Base-by-base conservation (phyloP, 2,888 invertebrate species). In the Rotaria magnacalcarata region DNA sequence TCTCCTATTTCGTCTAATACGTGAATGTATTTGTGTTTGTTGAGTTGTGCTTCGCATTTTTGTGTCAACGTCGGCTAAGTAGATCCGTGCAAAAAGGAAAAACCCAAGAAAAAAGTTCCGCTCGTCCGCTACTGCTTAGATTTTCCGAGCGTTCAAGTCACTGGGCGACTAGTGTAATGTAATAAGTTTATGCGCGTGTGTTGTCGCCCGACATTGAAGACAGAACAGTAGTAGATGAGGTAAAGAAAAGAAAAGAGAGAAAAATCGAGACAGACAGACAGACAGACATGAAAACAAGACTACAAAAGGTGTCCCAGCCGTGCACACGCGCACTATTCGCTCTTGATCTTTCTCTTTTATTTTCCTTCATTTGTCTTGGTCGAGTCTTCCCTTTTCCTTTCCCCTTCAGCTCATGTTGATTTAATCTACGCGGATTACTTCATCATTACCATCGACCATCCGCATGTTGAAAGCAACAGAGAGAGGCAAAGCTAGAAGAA, bases 381-480 rank as follows among this genome's bases (percentile, higher is more conserved):
- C 67, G 67, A 67, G 67, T 34, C 67, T 27, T 34, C 16, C 16
- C 67, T 5, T 67, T 67, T 67, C 34, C n/a, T 34, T 14, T 27
- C 34, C n/a, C 67, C 67, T 67, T 14, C 67, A 14, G 67, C 67
- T 67, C 67, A 67, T 67, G 67, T 67, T 67, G 67, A 67, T 34
- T 67, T 67, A 67, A 67, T 67, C 67, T 67, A 67, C 67, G 67
- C 67, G 67, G 67, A 67, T 67, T 67, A 67, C 67, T 67, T 67
- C 67, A 67, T n/a, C 34, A 67, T 67, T 67, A 67, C 67, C 67
- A 67, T 34, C 67, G 67, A 67, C 67, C 67, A 67, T 67, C 67
- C 67, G n/a, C 67, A 34, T 67, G 67, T 67, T 67, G n/a, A 27
- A 60, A 60, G 60, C n/a, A 60, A n/a, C 2, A 60, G 27, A 60